Conservation (phyloP, 30 jellyfish, hydroid and myxozoan species). For the Haliclystus octoradiatus region DNA sequence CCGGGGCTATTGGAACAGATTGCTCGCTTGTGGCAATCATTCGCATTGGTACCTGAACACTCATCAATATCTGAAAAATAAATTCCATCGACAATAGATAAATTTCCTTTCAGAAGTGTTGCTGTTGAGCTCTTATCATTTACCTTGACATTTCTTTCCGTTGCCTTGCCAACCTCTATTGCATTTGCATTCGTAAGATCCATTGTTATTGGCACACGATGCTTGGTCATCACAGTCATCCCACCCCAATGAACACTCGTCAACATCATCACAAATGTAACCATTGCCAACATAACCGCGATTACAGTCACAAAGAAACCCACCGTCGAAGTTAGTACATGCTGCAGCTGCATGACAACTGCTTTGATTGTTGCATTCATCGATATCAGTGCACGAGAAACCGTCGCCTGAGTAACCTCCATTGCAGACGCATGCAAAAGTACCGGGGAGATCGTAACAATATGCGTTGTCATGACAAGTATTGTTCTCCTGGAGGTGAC, state of each 20-base stretch:
- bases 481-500: conserved; percentile 16
- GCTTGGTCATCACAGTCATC: conserved; percentile 38
- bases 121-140: too few relatives aligned
- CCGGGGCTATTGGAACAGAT: conserved; percentile 23
- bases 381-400: conserved; percentile 21
- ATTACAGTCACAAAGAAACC: conserved; percentile 13
- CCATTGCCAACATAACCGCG: conserved; percentile 31
- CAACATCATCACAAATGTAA: conserved; percentile 16
- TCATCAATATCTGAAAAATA: conserved; percentile 24
- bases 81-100: too few relatives aligned
- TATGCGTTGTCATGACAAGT: conserved; percentile 15
- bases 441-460: conserved; percentile 24
- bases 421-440: conserved; percentile 32
- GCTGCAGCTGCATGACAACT: not conserved
- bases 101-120: too few relatives aligned
- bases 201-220: conserved; percentile 23
- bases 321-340: conserved; percentile 16
- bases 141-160: conserved; percentile 21
- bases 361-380: conserved; percentile 40
- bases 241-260: conserved; percentile 21
- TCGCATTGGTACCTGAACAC: not conserved
- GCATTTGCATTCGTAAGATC: conserved; percentile 27
- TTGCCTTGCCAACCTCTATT: conserved; percentile 31
- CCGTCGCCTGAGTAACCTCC: conserved; percentile 50
- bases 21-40: conserved; percentile 28